These are phyloP conservation scores for Geopemphigus sp. DNA, from an alignment of 1,140 invertebrate species.

Conservation along the genomic window DNA sequence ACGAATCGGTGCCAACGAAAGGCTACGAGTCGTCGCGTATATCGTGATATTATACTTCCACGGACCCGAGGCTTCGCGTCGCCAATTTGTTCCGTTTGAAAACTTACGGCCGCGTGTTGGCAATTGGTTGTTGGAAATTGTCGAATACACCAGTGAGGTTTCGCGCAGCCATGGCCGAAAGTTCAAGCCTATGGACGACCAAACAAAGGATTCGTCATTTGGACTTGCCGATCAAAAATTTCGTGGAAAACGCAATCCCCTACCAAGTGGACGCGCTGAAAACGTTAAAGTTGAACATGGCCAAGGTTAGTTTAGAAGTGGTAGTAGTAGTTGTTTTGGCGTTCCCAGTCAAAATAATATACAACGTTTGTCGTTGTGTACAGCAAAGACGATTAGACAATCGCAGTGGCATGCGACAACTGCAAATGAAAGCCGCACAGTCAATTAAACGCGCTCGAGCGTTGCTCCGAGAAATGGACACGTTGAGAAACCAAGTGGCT, in stretches of 20 bases:
- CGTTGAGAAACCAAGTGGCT: slow-evolving; percentile 33
- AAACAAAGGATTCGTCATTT: slow-evolving; percentile 42
- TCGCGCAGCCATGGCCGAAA: slow-evolving; percentile 29
- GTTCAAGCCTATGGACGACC: slow-evolving; percentile 20
- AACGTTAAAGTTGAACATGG: slow-evolving; percentile 13
- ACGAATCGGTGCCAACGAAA: too few relatives aligned
- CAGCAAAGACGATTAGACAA: slow-evolving; percentile 40
- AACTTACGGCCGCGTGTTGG: too few relatives aligned
- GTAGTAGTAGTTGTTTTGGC: too few relatives aligned
- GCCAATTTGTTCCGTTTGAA: too few relatives aligned
- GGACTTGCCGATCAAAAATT: slow-evolving; percentile 30
- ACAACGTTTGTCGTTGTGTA: neutral
- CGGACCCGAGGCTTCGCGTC: too few relatives aligned
- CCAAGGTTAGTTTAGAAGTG: too few relatives aligned
- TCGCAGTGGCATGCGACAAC: slow-evolving; percentile 21
- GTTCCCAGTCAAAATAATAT: neutral
- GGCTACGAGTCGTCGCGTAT: too few relatives aligned
- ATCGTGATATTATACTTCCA: too few relatives aligned
- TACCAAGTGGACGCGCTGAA: slow-evolving; percentile 26
- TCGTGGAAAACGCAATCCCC: slow-evolving; percentile 26
- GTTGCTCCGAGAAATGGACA: slow-evolving; percentile 34
- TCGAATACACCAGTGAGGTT: too few relatives aligned
- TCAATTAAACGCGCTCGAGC: slow-evolving; percentile 22
- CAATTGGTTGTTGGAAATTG: too few relatives aligned
- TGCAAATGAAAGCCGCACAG: slow-evolving; percentile 31